Evolutionary conservation across 2,888 invertebrate genomes (phyloP).

Genomic region (Cheilosia grossa): DNA sequence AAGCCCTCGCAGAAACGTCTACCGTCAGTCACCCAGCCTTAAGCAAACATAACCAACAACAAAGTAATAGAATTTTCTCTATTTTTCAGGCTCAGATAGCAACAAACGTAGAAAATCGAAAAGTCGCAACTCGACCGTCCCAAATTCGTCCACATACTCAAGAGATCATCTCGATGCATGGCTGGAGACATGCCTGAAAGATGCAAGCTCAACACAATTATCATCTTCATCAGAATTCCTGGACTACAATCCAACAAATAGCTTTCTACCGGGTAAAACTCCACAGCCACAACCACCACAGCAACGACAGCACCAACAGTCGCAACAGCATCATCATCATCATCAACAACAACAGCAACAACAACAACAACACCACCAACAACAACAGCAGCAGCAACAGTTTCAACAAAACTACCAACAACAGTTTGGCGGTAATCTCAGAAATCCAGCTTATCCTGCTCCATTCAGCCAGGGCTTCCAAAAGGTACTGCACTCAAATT

Average conservation of each 20-base stretch:
- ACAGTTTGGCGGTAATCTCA: slow-evolving; percentile 53
- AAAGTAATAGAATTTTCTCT: neutral
- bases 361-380: slow-evolving; percentile 67
- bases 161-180: slow-evolving; percentile 82
- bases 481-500: slow-evolving; percentile 76
- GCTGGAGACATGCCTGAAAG: slow-evolving; percentile 82
- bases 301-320: slow-evolving; percentile 75
- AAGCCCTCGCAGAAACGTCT: no score
- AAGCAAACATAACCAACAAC: neutral
- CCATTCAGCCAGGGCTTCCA: slow-evolving; percentile 82
- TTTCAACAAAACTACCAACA: slow-evolving; percentile 65
- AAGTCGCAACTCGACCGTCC: slow-evolving; percentile 79
- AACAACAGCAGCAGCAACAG: slow-evolving; percentile 62
- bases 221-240: slow-evolving; percentile 83
- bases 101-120: slow-evolving; percentile 82
- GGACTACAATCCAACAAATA: slow-evolving; percentile 81
- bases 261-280: slow-evolving; percentile 70
- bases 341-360: slow-evolving; percentile 76
- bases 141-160: slow-evolving; percentile 77
- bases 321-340: slow-evolving; percentile 69
- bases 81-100: slow-evolving; percentile 77
- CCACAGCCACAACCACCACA: slow-evolving; percentile 45
- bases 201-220: slow-evolving; percentile 81
- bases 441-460: slow-evolving; percentile 74
- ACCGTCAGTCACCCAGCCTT: no score